Base-by-base conservation (phyloP, 1,140 invertebrate genomes). In the Drosophila miranda region DNA sequence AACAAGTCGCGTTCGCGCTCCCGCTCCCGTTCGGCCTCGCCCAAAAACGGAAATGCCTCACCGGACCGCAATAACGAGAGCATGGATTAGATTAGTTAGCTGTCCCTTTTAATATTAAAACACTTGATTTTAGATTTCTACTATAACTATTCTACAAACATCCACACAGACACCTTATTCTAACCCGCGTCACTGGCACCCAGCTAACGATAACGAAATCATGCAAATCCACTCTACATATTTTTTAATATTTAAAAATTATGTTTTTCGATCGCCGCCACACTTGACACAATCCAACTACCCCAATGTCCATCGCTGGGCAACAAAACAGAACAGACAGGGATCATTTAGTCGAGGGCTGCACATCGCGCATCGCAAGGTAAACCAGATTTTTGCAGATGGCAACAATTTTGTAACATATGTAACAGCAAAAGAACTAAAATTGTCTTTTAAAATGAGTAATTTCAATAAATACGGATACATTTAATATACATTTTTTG, bases 1-100 rank as follows among this genome's bases (percentile, higher is more conserved):
- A 92, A 92, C 49, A 83, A 92, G 49, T 92, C 92, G 44, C 91
- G 92, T 60, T 92, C 92, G 16, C 87, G 91, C 46, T 92, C 91
- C 26, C 82, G 82, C 48, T 87, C 82, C 11, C 82, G 82, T 21
- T 87, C 82, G 56, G 91, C 78, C 62, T 86, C 79, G 46, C 91
- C 91, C 82, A 92, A 91, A 78, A 91, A 92, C 84, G 91, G 92
- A 90, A 89, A 80, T 54, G 59, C 88, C 63, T 92, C 91, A 74
- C 91, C 88, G 16, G 86, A 89, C 49, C 81, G 86, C 62, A 89
- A 80, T 62, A 89, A 86, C 60, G 86, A 89, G 78, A 89, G 86
- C 66, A 89, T 89, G 86, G 86, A 89, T 86, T 89, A 89, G 87
- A 89, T 77, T 76, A 83, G 75, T 73, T 87, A 87, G 83, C 60